Evolutionary conservation across 2,113 vertebrate genomes (phyloP).

Genomic region (Notiomystis cincta): DNA sequence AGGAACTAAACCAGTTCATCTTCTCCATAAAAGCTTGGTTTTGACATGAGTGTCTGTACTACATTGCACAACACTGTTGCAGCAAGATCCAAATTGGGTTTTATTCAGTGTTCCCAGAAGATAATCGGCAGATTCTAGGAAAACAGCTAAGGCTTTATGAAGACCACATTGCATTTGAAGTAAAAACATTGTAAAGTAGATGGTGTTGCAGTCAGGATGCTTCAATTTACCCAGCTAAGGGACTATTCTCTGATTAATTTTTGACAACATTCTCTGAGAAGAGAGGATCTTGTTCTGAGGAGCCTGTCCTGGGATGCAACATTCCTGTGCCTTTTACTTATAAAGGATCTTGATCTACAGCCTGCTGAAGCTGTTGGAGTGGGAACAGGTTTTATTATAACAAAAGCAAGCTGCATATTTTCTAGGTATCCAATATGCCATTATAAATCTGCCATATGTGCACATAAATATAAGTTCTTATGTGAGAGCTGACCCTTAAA

Average conservation of each 20-base stretch:
- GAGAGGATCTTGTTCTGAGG: neutral
- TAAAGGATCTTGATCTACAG: neutral
- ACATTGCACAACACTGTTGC: neutral
- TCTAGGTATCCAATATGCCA: neutral
- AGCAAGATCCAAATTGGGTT: neutral
- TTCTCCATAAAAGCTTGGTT: neutral
- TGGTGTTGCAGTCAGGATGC: neutral
- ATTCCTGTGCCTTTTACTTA: neutral
- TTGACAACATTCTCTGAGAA: neutral
- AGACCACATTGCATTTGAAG: neutral
- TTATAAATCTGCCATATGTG: constrained; percentile 7
- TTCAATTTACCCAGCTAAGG: neutral
- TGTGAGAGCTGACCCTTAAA: neutral
- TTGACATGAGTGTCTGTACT: neutral
- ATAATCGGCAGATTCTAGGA: neutral
- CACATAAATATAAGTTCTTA: constrained; percentile 8
- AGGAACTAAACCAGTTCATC: neutral
- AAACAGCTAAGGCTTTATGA: neutral
- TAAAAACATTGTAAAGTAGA: neutral
- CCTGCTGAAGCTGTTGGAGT: neutral
- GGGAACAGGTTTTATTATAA: neutral
- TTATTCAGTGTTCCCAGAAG: constrained; percentile 28
- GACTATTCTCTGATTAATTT: neutral
- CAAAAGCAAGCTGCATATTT: neutral
- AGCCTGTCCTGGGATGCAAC: neutral